Base-by-base conservation (phyloP, 2,888 invertebrate species). In the Chesias legatella region DNA sequence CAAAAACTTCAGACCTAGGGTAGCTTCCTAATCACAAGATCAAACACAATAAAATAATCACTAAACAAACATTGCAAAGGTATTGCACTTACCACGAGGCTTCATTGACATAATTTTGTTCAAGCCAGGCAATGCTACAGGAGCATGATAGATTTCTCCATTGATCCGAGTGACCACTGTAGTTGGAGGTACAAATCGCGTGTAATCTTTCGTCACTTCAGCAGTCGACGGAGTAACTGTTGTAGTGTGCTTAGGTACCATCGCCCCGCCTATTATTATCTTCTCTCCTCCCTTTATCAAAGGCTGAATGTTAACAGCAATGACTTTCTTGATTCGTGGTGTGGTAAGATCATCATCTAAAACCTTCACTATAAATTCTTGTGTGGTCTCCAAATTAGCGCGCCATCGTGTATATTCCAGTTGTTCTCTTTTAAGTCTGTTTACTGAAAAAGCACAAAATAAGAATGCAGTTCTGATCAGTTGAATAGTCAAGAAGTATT, bases 341-440 rank as follows among this genome's bases (percentile, higher is more conserved):
- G 74, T 66, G 31, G 73, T 51, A 25, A 74, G 26, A 20, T 81
- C 82, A 22, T 88, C 88, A 45, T 88, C 88, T 41, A 84, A 73
- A 47, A 88, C 77, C 63, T 86, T 80, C n/a, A 88, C 83, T 47
- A 88, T 62, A 46, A 88, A 88, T 50, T 84, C 79, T 40, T 66
- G 67, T 28, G 79, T 72, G 1, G 73, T 68, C 35, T 70, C 73
- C 48, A 60, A 41, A 51, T 75, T 77, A 17, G 69, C 60, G 41
- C 59, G 65, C 86, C 86, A 88, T 51, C 88, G 69, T 7, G 82
- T 86, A 32, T 88, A 88, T 41, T 85, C 82, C 39, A 52, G 40
- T 5, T 56, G 51, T 21, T 76, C 72, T 51, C 86, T 75, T 66
- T 83, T 86, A 24, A 67, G 61, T 9, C 86, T 77, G 25, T 47